These are phyloP conservation scores for Drosophila triauraria DNA, from an alignment of 1,140 invertebrate genomes.

Conservation along the genomic window DNA sequence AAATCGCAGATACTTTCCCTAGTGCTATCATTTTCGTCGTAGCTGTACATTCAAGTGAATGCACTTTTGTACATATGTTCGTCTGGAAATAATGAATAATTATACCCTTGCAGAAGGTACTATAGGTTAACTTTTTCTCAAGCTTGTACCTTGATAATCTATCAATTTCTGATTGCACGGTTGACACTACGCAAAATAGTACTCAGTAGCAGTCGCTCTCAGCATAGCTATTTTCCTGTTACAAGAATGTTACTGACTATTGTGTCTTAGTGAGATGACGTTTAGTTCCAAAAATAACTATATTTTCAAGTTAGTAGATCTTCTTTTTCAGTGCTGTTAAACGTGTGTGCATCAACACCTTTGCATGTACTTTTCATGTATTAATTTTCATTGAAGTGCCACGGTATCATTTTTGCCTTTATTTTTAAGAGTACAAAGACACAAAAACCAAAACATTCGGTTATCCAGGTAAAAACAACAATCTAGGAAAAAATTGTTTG, in stretches of 20 bases:
- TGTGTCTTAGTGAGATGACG: not conserved
- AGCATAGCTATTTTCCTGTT: too few relatives aligned
- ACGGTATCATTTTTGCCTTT: too few relatives aligned
- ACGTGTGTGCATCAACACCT: not conserved
- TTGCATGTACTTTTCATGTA: not conserved
- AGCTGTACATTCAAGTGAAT: conserved; percentile 8
- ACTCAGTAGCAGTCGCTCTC: too few relatives aligned
- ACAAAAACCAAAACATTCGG: not conserved
- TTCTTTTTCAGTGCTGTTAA: not conserved
- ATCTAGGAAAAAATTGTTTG: not conserved
- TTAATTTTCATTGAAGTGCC: not conserved
- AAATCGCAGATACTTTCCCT: not conserved
- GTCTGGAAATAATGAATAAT: conserved; percentile 20
- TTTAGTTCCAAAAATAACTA: not conserved
- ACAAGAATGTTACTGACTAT: not conserved
- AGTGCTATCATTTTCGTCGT: not conserved
- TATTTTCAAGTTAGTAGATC: not conserved
- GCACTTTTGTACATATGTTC: conserved; percentile 8
- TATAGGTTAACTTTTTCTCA: not conserved
- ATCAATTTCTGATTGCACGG: too few relatives aligned
- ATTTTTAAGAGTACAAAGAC: not conserved
- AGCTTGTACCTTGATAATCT: not conserved
- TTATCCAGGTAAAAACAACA: not conserved
- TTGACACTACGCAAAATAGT: too few relatives aligned
- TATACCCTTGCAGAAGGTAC: not conserved